Conservation (phyloP, 2,113 vertebrate species). For the Psettodes erumei region DNA sequence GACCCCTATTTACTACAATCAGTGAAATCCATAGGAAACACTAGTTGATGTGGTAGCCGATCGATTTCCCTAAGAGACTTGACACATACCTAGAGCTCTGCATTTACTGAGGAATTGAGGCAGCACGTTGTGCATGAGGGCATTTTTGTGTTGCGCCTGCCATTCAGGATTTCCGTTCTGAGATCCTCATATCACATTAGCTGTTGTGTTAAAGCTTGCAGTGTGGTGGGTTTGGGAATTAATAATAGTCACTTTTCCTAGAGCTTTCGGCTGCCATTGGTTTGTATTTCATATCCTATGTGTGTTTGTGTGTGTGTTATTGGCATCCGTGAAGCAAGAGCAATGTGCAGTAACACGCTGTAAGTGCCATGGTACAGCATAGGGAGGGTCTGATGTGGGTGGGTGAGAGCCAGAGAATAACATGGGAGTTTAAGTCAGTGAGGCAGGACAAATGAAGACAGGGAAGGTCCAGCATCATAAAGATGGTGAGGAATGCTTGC, state of each 20-base stretch:
- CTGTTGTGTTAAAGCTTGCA: conserved; percentile 37
- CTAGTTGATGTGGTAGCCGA: conserved; percentile 32
- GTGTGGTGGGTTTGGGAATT: conserved; percentile 23
- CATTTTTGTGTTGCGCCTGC: conserved; percentile 41
- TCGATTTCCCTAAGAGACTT: conserved; percentile 42
- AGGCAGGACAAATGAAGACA: background rate
- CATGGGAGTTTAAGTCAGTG: background rate
- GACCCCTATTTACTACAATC: background rate
- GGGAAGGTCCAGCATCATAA: background rate
- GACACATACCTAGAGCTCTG: conserved; percentile 44
- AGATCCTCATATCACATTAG: conserved; percentile 31
- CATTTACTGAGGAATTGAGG: conserved; percentile 44
- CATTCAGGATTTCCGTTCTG: conserved; percentile 46
- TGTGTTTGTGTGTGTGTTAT: background rate
- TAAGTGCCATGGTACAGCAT: background rate
- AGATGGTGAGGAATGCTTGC: background rate
- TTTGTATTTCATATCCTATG: background rate
- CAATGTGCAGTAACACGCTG: conserved; percentile 1
- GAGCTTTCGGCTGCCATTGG: background rate
- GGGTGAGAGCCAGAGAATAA: conserved; percentile 4
- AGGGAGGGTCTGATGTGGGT: background rate
- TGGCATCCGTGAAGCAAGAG: background rate
- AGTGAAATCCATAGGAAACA: conserved; percentile 25
- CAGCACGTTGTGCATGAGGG: conserved; percentile 46
- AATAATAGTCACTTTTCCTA: conserved; percentile 1